These are phyloP conservation scores for Neolamprologus modestus DNA, from an alignment of 2,113 vertebrate genomes.

Conservation along the genomic window DNA sequence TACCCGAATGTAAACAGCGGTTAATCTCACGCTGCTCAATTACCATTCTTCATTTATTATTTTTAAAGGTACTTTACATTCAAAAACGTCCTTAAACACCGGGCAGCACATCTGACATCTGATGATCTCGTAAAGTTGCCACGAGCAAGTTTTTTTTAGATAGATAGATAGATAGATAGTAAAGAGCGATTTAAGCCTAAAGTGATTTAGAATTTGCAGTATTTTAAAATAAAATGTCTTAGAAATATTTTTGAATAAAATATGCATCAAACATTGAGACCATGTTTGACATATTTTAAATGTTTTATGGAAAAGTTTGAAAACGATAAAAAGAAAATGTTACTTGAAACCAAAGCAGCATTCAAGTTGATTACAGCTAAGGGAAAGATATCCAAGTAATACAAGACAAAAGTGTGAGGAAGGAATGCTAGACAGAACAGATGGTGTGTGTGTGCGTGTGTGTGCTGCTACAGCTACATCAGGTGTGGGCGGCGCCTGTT, in stretches of 20 bases:
- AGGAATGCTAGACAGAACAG: slow-evolving; percentile 20
- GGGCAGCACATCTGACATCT: background rate
- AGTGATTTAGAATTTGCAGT: background rate
- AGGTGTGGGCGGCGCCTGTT: slow-evolving; percentile 64
- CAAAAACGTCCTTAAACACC: background rate
- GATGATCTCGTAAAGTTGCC: background rate
- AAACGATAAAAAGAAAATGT: background rate
- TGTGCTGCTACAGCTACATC: slow-evolving; percentile 1
- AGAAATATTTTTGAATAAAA: background rate
- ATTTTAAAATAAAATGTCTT: background rate
- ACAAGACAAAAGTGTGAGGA: slow-evolving; percentile 3
- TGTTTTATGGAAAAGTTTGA: background rate
- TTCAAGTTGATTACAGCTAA: background rate
- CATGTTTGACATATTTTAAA: background rate
- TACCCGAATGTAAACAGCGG: slow-evolving; percentile 34
- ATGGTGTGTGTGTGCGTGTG: slow-evolving; percentile 2
- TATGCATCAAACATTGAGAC: too few species aligned
- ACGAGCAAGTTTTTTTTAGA: background rate
- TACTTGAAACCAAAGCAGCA: background rate
- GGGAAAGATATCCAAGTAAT: background rate
- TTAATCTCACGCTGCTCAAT: background rate
- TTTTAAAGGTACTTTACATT: background rate
- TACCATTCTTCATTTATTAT: background rate
- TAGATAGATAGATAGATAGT: background rate
- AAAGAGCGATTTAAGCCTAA: background rate